Evolutionary conservation across 2,113 vertebrate species (phyloP), one percentile per base, ranked within the genome.

Genomic region (Apistogramma diplotaenia): DNA sequence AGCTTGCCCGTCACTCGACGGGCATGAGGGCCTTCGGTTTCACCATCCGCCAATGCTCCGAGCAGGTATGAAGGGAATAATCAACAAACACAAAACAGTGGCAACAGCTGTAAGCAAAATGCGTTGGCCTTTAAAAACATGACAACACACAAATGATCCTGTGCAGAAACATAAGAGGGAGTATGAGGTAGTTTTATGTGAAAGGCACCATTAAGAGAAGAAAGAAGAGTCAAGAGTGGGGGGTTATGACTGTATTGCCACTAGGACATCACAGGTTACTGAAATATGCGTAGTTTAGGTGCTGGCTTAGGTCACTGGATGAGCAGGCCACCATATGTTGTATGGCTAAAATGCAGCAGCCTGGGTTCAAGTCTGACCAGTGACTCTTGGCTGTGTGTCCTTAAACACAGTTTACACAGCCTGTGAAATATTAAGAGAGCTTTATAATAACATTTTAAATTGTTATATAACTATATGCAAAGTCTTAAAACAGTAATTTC

Each of bases 21-120:
- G 97, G 97, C 33, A 97, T 98, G 88, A 94, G 96, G 71, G 97
- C 97, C 2, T 98, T 98, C 4, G 96, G 97, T 27, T 98, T 98
- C 91, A 98, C 97, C 79, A 94, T 98, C 35, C 96, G 97, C 8
- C 97, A 97, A 91, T 98, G 97, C 90, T 97, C 96, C 58, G 96
- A 98, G 89, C 97, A 98, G 93, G 97, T 98, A 77, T 19, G 79
- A 11, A 72, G 51, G 8, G 58, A 16, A 23, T 25, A 4, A 13
- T 31, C 8, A 51, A 65, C 31, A 73, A 37, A 75, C 29, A 33
- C 6, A 51, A 51, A 11, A 73, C 11, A n/a, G 21, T 67, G 5
- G 19, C 27, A 65, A 72, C 12, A 62, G 62, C 12, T 29, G 16
- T 51, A 70, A 49, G 15, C 12, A 1, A 37, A 21, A 13, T 65